Evolutionary conservation across 1,140 invertebrate species (phyloP).

Genomic region (Drosophila fuyamai): DNA sequence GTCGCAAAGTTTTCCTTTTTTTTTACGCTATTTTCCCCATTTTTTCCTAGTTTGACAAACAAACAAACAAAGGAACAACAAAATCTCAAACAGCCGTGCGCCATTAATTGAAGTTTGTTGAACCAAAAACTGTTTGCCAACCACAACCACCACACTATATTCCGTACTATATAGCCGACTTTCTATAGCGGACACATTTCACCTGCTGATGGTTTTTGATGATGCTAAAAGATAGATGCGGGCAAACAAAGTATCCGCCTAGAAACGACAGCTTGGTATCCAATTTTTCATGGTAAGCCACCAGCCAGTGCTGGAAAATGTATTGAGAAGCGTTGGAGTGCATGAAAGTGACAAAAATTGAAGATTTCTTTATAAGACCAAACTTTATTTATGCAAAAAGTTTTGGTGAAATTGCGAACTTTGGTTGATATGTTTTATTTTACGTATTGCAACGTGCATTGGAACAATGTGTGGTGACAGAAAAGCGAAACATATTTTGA

Average conservation of each 20-base stretch:
- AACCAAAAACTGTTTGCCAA: slow-evolving; percentile 74
- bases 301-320: slow-evolving; percentile 33
- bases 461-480: neutral
- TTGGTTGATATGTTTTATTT: neutral
- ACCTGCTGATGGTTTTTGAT: slow-evolving; percentile 29
- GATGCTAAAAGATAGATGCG: slow-evolving; percentile 33
- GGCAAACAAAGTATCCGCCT: slow-evolving; percentile 16
- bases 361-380: neutral
- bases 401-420: slow-evolving; percentile 7
- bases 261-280: slow-evolving; percentile 20
- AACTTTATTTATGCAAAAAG: slow-evolving; percentile 27
- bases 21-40: slow-evolving; percentile 18
- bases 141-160: slow-evolving; percentile 5
- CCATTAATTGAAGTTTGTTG: slow-evolving; percentile 81
- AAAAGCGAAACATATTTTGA: neutral
- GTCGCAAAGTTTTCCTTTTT: slow-evolving; percentile 58
- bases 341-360: slow-evolving; percentile 15
- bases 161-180: slow-evolving; percentile 2
- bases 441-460: neutral
- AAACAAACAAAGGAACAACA: slow-evolving; percentile 62
- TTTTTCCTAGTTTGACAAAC: slow-evolving; percentile 44
- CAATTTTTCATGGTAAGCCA: slow-evolving; percentile 23
- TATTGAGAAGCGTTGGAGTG: slow-evolving; percentile 19
- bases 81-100: slow-evolving; percentile 55
- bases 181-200: slow-evolving; percentile 28